Percentiles rank a stretch among this genome's conserved stretches.
phyloP scores from a whole-genome alignment of 2,797 vertebrate species.

The Coilia nasus region DNA sequence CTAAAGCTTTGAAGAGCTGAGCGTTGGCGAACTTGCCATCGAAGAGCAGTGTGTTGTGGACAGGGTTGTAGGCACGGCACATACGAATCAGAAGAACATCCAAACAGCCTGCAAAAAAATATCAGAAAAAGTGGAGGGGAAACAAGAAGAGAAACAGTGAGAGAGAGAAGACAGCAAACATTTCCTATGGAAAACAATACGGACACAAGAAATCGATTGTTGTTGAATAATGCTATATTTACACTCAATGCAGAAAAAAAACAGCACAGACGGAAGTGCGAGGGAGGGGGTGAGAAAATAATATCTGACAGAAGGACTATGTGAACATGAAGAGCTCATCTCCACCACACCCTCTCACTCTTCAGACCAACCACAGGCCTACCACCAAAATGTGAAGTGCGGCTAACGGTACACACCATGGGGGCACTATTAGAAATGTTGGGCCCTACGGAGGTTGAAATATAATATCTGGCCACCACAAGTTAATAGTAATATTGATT shows the following conservation, averaged over 20 bases:
- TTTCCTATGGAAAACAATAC: too few species aligned
- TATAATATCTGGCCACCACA: too few species aligned
- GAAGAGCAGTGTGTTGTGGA: constrained; percentile 87
- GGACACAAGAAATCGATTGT: too few species aligned
- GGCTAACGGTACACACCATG: neutral
- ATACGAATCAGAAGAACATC: constrained; percentile 90
- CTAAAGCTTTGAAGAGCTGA: constrained; percentile 88
- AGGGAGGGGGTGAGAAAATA: constrained; percentile 25
- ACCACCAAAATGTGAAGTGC: neutral
- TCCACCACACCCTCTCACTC: neutral
- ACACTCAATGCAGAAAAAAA: neutral
- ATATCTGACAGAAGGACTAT: neutral
- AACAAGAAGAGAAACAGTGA: constrained; percentile 3
- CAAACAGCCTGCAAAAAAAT: constrained; percentile 79
- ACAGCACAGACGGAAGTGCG: neutral
- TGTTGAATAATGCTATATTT: too few species aligned
- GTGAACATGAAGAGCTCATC: neutral
- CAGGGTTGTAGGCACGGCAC: constrained; percentile 86
- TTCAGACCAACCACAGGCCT: neutral
- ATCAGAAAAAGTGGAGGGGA: constrained; percentile 47
- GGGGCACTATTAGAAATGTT: too few species aligned
- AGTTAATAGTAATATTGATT: too few species aligned
- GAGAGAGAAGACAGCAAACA: neutral
- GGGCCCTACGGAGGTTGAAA: too few species aligned
- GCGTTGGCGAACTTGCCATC: constrained; percentile 85